Conservation (phyloP, 2,113 vertebrate genomes). For the Seriola rivoliana region DNA sequence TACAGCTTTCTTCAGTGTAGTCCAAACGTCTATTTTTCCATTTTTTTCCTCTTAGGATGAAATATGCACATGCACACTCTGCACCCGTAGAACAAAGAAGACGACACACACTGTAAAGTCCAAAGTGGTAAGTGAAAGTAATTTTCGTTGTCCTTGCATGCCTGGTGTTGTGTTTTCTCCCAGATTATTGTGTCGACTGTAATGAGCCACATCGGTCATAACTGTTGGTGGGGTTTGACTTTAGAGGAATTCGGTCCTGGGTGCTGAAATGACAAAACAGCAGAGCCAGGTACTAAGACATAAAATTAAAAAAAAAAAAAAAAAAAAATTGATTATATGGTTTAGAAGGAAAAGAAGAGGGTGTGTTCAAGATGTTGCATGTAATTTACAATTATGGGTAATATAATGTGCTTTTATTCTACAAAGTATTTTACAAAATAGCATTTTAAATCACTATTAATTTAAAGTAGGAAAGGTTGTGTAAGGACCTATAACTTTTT, state of each 20-base stretch:
- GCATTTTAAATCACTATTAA: not conserved
- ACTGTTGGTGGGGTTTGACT: constrained; percentile 40
- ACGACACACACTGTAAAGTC: constrained; percentile 74
- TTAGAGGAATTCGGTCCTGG: constrained; percentile 20
- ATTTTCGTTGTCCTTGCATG: constrained; percentile 65
- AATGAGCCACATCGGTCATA: constrained; percentile 52
- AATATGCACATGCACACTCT: constrained; percentile 82
- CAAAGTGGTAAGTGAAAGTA: constrained; percentile 81
- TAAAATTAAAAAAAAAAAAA: not conserved
- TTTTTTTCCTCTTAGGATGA: constrained; percentile 77
- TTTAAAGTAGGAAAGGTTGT: not conserved
- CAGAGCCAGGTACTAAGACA: not conserved
- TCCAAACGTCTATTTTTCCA: constrained; percentile 6
- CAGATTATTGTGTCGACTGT: constrained; percentile 38
- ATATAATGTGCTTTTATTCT: not conserved
- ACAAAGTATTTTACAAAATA: not conserved
- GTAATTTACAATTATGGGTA: not conserved
- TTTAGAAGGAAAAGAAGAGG: not conserved
- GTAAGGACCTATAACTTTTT: not conserved
- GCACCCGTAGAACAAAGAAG: constrained; percentile 73
- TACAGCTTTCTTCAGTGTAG: constrained; percentile 4
- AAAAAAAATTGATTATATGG: constrained; percentile 1
- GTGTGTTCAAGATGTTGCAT: not conserved
- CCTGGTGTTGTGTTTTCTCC: constrained; percentile 52
- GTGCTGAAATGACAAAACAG: constrained; percentile 37